Conservation (phyloP, 2,888 invertebrate species). For the Thereva unica region DNA sequence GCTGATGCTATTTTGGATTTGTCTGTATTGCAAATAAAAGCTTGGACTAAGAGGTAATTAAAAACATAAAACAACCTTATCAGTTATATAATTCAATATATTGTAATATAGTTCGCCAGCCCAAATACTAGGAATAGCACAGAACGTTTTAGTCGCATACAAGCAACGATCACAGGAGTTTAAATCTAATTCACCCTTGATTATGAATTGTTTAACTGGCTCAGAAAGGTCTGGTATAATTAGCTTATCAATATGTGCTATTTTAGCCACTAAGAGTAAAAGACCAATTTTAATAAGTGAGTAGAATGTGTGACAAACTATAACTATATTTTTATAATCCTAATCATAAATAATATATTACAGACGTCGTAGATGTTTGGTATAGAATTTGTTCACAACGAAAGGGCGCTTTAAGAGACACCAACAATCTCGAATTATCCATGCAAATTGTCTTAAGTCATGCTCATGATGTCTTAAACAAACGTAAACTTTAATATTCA, state of each 20-base stretch:
- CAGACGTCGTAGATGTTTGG: conserved; percentile 59
- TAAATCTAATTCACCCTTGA: conserved; percentile 50
- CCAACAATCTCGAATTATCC: conserved; percentile 53
- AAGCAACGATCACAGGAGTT: conserved; percentile 53
- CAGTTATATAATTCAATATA: background rate
- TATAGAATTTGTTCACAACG: conserved; percentile 57
- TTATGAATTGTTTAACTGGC: conserved; percentile 56
- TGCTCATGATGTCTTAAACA: conserved; percentile 57
- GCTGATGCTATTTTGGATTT: conserved; percentile 55
- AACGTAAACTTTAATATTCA: conserved; percentile 48
- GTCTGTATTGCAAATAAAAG: conserved; percentile 55
- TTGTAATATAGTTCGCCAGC: conserved; percentile 49
- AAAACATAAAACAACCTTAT: background rate
- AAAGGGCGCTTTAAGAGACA: conserved; percentile 55
- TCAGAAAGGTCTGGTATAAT: conserved; percentile 57
- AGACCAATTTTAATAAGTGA: conserved; percentile 56
- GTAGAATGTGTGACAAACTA: conserved; percentile 35
- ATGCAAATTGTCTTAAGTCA: conserved; percentile 56
- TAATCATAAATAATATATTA: background rate
- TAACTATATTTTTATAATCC: background rate
- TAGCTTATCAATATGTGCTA: conserved; percentile 53
- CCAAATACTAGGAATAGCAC: conserved; percentile 54
- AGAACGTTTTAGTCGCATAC: conserved; percentile 54
- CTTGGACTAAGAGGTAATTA: conserved; percentile 57
- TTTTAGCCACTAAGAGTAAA: conserved; percentile 54